Percentiles rank a stretch among this genome's conserved stretches.
phyloP scores from a whole-genome alignment of 2,888 invertebrate genomes.

The Unio delphinus region DNA sequence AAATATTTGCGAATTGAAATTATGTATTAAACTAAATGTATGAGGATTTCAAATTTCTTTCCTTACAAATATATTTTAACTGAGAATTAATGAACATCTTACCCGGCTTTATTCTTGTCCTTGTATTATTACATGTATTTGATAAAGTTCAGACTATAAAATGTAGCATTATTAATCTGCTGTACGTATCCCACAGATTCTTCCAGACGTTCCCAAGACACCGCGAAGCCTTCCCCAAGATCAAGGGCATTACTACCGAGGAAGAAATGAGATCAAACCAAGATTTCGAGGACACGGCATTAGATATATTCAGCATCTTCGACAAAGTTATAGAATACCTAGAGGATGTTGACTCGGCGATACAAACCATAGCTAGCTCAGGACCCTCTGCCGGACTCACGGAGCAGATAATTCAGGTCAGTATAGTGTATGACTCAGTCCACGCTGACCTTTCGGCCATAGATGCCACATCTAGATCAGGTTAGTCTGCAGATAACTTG shows the following conservation, averaged over 20 bases:
- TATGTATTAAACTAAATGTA: no score
- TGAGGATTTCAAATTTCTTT: no score
- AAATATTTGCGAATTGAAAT: no score
- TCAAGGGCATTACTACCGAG: slow-evolving; percentile 42
- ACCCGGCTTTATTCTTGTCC: no score
- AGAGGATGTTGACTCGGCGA: slow-evolving; percentile 51
- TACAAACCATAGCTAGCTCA: slow-evolving; percentile 29
- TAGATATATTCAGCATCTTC: slow-evolving; percentile 52
- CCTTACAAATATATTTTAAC: no score
- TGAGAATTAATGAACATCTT: no score
- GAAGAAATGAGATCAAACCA: slow-evolving; percentile 45
- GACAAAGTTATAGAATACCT: slow-evolving; percentile 55
- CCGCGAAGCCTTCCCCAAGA: slow-evolving; percentile 36
- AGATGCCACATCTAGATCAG: no score
- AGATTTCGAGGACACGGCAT: slow-evolving; percentile 50
- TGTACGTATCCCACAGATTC: slow-evolving; percentile 36
- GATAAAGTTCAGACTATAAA: no score
- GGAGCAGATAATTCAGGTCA: slow-evolving; percentile 33
- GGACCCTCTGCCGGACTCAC: slow-evolving; percentile 18
- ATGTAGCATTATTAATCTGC: no score
- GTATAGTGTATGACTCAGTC: background rate
- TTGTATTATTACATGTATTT: no score
- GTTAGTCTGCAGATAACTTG: no score
- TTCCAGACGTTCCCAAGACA: slow-evolving; percentile 43
- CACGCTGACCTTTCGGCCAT: no score